These are phyloP conservation scores for Drosophila flavopinicola DNA, from an alignment of 2,888 invertebrate genomes.

Conservation along the genomic window DNA sequence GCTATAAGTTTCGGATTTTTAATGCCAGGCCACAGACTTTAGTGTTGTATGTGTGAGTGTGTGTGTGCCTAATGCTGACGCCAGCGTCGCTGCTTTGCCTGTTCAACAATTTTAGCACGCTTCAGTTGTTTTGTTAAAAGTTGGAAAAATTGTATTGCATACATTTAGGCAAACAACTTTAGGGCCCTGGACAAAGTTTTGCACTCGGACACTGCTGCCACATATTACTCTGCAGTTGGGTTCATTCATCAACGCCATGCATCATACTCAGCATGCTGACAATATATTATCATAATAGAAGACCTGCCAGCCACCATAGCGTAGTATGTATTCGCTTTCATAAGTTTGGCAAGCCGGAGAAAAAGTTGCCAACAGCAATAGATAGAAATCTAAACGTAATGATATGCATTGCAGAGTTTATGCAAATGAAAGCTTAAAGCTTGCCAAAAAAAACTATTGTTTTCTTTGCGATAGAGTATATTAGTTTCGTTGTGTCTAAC, in stretches of 20 bases:
- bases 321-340: neutral
- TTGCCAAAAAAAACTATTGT: neutral
- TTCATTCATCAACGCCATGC: conserved; percentile 14
- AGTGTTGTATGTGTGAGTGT: conserved; percentile 3
- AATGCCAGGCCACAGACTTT: conserved; percentile 47
- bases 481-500: conserved; percentile 1
- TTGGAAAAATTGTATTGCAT: conserved; percentile 63
- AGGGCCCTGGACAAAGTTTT: conserved; percentile 43
- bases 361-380: neutral
- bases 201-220: conserved; percentile 14
- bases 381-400: neutral
- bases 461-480: conserved; percentile 15
- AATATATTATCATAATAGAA: neutral
- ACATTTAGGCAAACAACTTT: conserved; percentile 46
- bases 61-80: conserved; percentile 45
- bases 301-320: neutral
- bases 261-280: conserved; percentile 6
- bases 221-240: conserved; percentile 18
- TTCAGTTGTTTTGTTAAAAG: conserved; percentile 51
- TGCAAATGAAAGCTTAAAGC: neutral
- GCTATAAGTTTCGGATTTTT: conserved; percentile 34
- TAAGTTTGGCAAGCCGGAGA: neutral
- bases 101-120: conserved; percentile 58
- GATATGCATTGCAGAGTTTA: neutral
- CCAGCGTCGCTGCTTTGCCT: conserved; percentile 21